Base-by-base conservation (phyloP, 2,888 invertebrate species). In the Diachrysia chrysitis region DNA sequence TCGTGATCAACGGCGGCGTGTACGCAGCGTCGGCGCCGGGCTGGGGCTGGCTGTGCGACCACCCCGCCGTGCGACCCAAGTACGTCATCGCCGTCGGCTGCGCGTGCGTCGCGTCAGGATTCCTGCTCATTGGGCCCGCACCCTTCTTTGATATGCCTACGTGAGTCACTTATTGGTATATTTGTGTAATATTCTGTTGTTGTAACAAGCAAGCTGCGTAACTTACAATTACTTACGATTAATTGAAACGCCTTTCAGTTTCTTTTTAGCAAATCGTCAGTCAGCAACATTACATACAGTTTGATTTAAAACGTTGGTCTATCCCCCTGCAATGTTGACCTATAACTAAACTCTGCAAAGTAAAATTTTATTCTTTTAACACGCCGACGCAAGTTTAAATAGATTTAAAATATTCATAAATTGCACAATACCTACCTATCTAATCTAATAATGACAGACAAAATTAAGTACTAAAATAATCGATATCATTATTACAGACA, bases 1-100 rank as follows among this genome's bases (percentile, higher is more conserved):
- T 98, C 86, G 97, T 98, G 54, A 97, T 98, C 79, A 98, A 97
- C 87, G 98, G 98, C 2, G 98, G 97, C 0, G 96, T 97, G 12
- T 98, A 98, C 89, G 98, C 98, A 0, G 63, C 97, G 0, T 97
- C 97, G 0, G 98, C 98, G 0, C 98, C 98, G 0, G 93, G 92
- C 2, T 98, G 97, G 97, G 98, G 98, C 29, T 97, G 97, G 96
- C 85, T 98, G 16, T 98, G 98, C 83, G 98, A 98, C 90, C 96
- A 96, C 80, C 95, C 96, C 32, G 83, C 91, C 1, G 84, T 96
- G 35, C 94, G 96, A 69, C 97, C 98, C 0, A 97, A 98, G 89
- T 91, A 96, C 69, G 95, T 97, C 32, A 97, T 97, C 0, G 92
- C 96, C 5, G 79, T 96, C 0, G 98, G 98, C 1, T 97, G 97